phyloP scores from a whole-genome alignment of 2,888 invertebrate species.

The Octonoba sinensis region DNA sequence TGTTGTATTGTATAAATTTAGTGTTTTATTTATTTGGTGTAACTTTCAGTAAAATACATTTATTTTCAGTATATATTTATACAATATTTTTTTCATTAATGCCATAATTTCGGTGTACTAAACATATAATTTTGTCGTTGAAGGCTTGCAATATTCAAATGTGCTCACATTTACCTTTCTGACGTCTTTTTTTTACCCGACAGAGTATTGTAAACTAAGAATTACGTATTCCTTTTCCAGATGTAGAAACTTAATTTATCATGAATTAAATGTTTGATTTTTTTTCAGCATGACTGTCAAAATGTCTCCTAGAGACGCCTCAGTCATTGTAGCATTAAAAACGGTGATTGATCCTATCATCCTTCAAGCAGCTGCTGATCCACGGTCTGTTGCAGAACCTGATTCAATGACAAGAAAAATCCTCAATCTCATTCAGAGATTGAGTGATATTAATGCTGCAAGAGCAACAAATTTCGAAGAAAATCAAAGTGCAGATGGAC shows the following conservation, averaged over 20 bases:
- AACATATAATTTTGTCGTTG: too few relatives aligned
- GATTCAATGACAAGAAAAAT: constrained; percentile 74
- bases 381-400: constrained; percentile 81
- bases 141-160: too few relatives aligned
- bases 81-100: too few relatives aligned
- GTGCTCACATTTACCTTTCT: too few relatives aligned
- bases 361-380: constrained; percentile 83
- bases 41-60: too few relatives aligned
- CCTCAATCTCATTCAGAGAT: constrained; percentile 79
- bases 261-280: too few relatives aligned
- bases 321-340: constrained; percentile 85
- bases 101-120: too few relatives aligned
- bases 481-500: constrained; percentile 14
- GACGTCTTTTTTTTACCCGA: neutral
- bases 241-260: too few relatives aligned
- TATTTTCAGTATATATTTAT: too few relatives aligned
- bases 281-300: constrained; percentile 81
- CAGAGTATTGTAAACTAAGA: neutral
- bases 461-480: constrained; percentile 75
- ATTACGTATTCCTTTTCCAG: too few relatives aligned
- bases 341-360: constrained; percentile 90
- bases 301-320: constrained; percentile 84
- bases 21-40: too few relatives aligned
- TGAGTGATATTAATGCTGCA: constrained; percentile 85
- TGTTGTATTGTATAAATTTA: too few relatives aligned